phyloP scores from a whole-genome alignment of 2,113 vertebrate genomes.

The Motacilla alba region DNA sequence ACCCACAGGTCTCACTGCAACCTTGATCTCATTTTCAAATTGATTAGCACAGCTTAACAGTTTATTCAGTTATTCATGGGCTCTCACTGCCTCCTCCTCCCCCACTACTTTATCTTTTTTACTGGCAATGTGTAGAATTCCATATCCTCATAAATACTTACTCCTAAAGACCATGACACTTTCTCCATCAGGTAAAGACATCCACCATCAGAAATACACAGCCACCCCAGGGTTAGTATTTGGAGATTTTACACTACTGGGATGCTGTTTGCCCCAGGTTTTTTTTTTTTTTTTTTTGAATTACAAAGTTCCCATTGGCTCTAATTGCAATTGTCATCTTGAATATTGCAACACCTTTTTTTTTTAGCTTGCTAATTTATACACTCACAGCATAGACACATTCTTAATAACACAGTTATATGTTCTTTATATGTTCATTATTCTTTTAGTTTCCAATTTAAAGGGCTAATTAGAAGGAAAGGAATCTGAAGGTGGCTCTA shows the following conservation, averaged over 20 bases:
- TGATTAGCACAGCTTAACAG: not conserved
- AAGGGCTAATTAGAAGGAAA: not conserved
- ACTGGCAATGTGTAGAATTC: not conserved
- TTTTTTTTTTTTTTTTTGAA: not conserved
- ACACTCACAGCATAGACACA: not conserved
- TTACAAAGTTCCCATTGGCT: not conserved
- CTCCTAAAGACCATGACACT: not conserved
- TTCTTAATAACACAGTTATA: not conserved
- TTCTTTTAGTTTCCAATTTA: not conserved
- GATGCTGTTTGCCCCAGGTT: not conserved
- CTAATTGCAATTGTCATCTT: not conserved
- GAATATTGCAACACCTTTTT: not conserved
- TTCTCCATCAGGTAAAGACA: not conserved
- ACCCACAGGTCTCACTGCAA: not conserved
- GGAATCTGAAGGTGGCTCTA: not conserved
- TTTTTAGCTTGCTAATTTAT: not conserved
- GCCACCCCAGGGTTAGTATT: rapidly evolving
- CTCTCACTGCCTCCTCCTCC: not conserved
- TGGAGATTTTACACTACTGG: not conserved
- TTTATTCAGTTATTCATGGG: not conserved
- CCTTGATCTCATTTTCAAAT: not conserved
- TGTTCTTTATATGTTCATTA: not conserved
- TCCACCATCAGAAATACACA: not conserved
- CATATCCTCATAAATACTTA: not conserved
- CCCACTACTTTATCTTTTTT: not conserved